Conservation (phyloP, 2,113 vertebrate genomes). For the Chunga burmeisteri region DNA sequence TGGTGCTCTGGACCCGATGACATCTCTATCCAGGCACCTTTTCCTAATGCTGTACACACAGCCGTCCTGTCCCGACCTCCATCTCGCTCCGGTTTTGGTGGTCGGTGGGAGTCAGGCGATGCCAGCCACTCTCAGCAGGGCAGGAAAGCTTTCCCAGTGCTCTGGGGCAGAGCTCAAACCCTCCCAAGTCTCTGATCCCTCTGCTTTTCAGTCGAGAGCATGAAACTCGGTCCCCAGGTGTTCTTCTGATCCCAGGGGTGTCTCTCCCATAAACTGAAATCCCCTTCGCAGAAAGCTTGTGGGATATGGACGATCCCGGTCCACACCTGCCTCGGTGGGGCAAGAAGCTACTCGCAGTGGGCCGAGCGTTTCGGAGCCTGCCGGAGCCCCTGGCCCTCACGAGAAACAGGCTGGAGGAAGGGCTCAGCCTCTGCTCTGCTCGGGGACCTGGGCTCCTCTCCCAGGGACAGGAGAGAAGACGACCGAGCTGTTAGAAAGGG, state of each 20-base stretch:
- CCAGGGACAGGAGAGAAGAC: background rate
- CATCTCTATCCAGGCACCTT: background rate
- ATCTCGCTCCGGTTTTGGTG: background rate
- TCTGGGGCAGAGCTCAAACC: background rate
- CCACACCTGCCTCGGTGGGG: background rate
- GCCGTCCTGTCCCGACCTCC: background rate
- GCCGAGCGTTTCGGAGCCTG: background rate
- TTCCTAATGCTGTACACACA: background rate
- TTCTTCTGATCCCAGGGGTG: no score
- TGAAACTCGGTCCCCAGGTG: no score
- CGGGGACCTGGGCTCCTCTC: background rate
- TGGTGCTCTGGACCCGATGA: background rate
- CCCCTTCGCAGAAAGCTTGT: background rate
- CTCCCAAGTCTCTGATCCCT: background rate
- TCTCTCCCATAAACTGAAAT: background rate
- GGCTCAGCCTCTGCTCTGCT: background rate
- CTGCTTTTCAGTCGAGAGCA: background rate
- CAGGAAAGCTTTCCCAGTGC: background rate
- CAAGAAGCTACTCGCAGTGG: fast-evolving
- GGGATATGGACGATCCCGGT: no score
- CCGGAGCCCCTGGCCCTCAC: background rate
- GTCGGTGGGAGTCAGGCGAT: background rate
- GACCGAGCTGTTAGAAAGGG: background rate
- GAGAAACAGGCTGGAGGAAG: background rate
- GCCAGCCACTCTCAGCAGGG: fast-evolving